phyloP scores from a whole-genome alignment of 35 echinoderm and acorn worm species.

The Holothuria glaberrima region DNA sequence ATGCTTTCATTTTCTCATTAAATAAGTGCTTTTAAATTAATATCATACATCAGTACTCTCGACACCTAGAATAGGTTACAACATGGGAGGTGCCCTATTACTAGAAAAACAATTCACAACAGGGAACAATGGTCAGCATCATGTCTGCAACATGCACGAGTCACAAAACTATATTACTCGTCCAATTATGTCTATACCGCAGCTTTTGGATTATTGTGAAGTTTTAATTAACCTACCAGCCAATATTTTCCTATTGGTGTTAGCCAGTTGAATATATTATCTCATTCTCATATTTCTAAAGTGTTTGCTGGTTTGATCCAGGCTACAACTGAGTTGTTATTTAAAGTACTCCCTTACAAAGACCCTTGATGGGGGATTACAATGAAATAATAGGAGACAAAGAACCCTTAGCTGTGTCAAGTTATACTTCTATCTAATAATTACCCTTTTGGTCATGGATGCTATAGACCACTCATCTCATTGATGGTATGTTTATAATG shows the following conservation, averaged over 20 bases:
- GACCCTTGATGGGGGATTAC: neutral
- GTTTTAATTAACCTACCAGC: slow-evolving; percentile 43
- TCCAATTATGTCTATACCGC: slow-evolving; percentile 19
- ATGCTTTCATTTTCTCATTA: no score
- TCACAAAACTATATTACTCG: slow-evolving; percentile 31
- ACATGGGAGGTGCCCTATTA: no score
- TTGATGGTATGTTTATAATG: no score
- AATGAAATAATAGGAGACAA: neutral
- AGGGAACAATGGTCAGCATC: neutral
- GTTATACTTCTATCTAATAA: slow-evolving; percentile 40
- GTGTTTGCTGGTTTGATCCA: slow-evolving; percentile 1
- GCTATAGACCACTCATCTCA: no score
- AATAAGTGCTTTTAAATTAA: no score
- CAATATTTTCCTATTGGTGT: slow-evolving; percentile 20
- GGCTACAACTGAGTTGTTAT: no score
- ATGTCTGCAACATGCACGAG: neutral
- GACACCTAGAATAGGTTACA: no score
- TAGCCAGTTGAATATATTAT: neutral
- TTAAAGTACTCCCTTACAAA: no score
- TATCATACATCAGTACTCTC: no score
- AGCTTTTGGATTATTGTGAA: slow-evolving; percentile 24
- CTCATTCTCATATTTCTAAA: slow-evolving; percentile 40
- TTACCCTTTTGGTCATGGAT: neutral
- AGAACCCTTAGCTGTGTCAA: slow-evolving; percentile 16
- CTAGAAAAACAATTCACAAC: no score